Conservation (phyloP, 2,113 vertebrate species). For the Ageneiosus marmoratus region DNA sequence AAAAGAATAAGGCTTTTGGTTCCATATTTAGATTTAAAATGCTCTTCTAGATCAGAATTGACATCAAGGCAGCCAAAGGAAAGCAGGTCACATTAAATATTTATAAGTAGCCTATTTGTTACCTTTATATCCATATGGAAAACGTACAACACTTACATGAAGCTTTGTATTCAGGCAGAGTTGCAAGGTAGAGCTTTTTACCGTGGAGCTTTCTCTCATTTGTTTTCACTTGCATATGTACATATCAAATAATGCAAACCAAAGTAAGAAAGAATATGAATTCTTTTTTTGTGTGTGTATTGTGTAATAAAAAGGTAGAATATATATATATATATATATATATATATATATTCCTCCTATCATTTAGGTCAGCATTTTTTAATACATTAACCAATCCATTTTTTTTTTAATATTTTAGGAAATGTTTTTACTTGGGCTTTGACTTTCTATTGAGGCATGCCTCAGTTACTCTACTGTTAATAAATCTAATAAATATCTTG, state of each 20-base stretch:
- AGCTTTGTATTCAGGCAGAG: constrained; percentile 7
- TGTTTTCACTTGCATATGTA: neutral
- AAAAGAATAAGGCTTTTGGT: neutral
- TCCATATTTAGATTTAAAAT: constrained; percentile 13
- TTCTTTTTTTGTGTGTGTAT: neutral
- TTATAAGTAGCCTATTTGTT: constrained; percentile 44
- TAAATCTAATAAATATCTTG: neutral
- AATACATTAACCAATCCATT: neutral
- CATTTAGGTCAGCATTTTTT: neutral
- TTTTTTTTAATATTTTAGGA: neutral
- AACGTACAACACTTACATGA: constrained; percentile 7
- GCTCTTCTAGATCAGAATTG: neutral
- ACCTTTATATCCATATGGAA: constrained; percentile 41
- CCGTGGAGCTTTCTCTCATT: neutral
- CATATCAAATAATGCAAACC: neutral
- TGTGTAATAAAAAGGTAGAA: neutral
- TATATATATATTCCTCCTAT: no score
- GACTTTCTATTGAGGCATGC: neutral
- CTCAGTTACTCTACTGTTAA: neutral
- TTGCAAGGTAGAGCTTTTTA: no score
- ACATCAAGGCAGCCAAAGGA: neutral
- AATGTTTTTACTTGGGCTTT: neutral
- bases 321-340: no score
- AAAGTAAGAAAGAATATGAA: neutral
- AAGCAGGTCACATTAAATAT: constrained; percentile 45